These are phyloP conservation scores for Cladorhizidae sp. DNA, from an alignment of 37 sponge, comb jelly and placozoan species.

Conservation along the genomic window DNA sequence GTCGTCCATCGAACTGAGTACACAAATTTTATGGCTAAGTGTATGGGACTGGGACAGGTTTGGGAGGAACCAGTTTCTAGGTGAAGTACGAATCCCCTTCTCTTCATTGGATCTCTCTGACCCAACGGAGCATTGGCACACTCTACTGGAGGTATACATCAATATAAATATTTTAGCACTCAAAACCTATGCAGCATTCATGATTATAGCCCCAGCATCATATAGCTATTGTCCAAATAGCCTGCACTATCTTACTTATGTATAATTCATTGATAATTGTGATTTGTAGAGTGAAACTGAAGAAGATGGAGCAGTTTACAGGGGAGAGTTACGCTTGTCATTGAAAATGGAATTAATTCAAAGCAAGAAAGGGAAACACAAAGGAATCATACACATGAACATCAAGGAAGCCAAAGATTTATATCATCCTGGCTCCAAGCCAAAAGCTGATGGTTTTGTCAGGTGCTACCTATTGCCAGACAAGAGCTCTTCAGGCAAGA, in stretches of 20 bases:
- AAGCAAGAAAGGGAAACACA: too few relatives aligned
- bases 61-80: slow-evolving; percentile 70
- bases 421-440: neutral
- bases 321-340: too few relatives aligned
- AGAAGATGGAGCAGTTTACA: too few relatives aligned
- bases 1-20: slow-evolving; percentile 16
- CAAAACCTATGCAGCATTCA: too few relatives aligned
- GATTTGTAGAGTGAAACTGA: too few relatives aligned
- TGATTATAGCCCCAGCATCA: too few relatives aligned
- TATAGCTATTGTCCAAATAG: too few relatives aligned
- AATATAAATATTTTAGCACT: too few relatives aligned
- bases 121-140: slow-evolving; percentile 42
- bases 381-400: too few relatives aligned
- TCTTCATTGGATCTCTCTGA: slow-evolving; percentile 37
- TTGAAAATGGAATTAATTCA: too few relatives aligned
- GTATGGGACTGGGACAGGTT: slow-evolving; percentile 77
- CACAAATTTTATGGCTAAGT: slow-evolving; percentile 56
- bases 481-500: slow-evolving; percentile 28
- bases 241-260: too few relatives aligned
- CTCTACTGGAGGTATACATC: slow-evolving; percentile 17
- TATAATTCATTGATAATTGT: too few relatives aligned
- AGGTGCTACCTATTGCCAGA: slow-evolving; percentile 52
- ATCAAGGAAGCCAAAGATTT: neutral
- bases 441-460: slow-evolving; percentile 19
- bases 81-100: slow-evolving; percentile 69